A percentile compares a stretch with the other conserved stretches of the same genome.
These are phyloP conservation scores for Drosophila merina DNA, from an alignment of 2,888 invertebrate genomes.

Conservation along the genomic window DNA sequence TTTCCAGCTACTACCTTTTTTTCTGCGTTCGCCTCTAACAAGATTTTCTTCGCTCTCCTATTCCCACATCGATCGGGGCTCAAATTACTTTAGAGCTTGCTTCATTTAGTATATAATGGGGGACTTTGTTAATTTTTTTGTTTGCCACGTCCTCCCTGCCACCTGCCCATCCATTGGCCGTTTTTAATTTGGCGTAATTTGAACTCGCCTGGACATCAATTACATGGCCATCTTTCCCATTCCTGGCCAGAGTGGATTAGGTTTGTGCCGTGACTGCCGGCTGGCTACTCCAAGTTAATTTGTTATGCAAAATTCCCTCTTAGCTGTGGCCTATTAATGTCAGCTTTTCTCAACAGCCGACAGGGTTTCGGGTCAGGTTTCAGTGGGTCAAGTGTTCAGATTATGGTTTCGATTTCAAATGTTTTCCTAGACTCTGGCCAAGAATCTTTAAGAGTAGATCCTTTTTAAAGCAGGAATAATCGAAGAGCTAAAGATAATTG, in stretches of 20 bases:
- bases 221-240: constrained; percentile 29
- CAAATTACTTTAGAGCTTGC: constrained; percentile 73
- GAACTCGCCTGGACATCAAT: constrained; percentile 50
- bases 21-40: constrained; percentile 28
- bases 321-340: constrained; percentile 30
- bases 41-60: constrained; percentile 20
- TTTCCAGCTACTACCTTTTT: constrained; percentile 39
- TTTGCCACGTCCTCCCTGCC: constrained; percentile 12
- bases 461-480: too few species aligned
- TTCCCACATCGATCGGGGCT: constrained; percentile 15
- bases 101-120: constrained; percentile 68
- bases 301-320: constrained; percentile 34
- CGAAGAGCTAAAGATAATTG: neutral
- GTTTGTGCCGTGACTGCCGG: constrained; percentile 10
- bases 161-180: constrained; percentile 33
- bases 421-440: too few species aligned
- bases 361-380: neutral
- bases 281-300: constrained; percentile 22
- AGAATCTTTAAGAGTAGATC: neutral
- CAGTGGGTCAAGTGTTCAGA: constrained; percentile 13
- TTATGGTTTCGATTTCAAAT: constrained; percentile 4
- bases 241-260: constrained; percentile 7
- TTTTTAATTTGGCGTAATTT: constrained; percentile 69
- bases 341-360: constrained; percentile 16
- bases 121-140: constrained; percentile 47